Evolutionary conservation across 2,888 invertebrate species (phyloP).

Genomic region (Osedax fenrisi): DNA sequence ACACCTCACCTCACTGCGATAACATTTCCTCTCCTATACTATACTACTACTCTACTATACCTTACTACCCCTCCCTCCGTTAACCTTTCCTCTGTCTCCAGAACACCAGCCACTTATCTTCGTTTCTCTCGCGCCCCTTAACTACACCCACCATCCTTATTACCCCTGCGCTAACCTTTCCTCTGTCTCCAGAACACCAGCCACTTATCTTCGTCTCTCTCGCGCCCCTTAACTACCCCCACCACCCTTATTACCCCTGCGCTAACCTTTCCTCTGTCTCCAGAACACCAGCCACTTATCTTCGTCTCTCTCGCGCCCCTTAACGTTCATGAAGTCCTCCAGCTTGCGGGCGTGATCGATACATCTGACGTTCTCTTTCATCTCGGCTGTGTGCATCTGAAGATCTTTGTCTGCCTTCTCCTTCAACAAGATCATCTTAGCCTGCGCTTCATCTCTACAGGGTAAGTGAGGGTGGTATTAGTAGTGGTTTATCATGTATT

Average conservation of each 20-base stretch:
- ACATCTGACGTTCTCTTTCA: constrained; percentile 72
- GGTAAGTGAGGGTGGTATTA: too few species aligned
- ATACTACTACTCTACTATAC: constrained; percentile 66
- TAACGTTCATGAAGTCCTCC: constrained; percentile 71
- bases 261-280: constrained; percentile 48
- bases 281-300: constrained; percentile 49
- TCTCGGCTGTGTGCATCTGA: constrained; percentile 63
- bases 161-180: too few species aligned
- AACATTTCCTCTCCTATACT: constrained; percentile 53
- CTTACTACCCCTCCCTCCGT: too few species aligned
- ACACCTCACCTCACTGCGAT: constrained; percentile 47
- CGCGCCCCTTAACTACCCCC: constrained; percentile 66
- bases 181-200: constrained; percentile 48
- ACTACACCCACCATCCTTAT: too few species aligned
- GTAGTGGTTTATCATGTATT: too few species aligned
- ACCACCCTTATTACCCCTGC: constrained; percentile 73
- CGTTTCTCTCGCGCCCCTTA: constrained; percentile 61
- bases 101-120: constrained; percentile 48
- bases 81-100: constrained; percentile 48
- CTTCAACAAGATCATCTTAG: constrained; percentile 62
- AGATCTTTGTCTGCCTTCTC: constrained; percentile 67
- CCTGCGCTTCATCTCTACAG: constrained; percentile 52
- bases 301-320: constrained; percentile 60
- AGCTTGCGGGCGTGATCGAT: constrained; percentile 73
- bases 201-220: constrained; percentile 54